Evolutionary conservation across 1,140 invertebrate genomes (phyloP).

Genomic region (Mesaphorura yosii): DNA sequence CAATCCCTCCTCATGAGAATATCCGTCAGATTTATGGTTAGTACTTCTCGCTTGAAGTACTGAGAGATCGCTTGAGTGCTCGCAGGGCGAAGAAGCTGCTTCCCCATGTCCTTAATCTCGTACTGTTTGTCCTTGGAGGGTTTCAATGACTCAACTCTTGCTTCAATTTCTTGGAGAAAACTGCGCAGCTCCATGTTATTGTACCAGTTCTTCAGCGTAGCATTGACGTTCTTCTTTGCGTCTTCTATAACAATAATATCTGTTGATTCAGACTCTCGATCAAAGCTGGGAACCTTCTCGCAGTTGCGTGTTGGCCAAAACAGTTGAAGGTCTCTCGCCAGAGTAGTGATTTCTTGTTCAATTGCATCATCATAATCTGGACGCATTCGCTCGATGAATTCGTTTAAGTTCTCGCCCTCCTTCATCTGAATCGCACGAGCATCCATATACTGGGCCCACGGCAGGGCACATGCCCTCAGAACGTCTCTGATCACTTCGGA

Average conservation of each 20-base stretch:
- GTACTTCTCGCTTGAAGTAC: not conserved
- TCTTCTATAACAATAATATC: not conserved
- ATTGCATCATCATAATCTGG: conserved; percentile 4
- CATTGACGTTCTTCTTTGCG: not conserved
- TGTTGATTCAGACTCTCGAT: too few species aligned
- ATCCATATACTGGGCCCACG: conserved; percentile 2
- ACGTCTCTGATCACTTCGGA: not conserved
- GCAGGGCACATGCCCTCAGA: not conserved
- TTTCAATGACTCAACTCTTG: not conserved
- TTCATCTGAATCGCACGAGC: not conserved
- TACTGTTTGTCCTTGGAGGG: not conserved
- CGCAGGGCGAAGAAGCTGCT: not conserved
- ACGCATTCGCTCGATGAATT: not conserved
- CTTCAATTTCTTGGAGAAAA: not conserved
- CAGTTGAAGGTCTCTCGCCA: not conserved
- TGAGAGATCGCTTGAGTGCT: too few species aligned
- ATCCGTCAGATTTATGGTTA: not conserved
- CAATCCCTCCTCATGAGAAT: not conserved
- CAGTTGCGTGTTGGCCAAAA: conserved; percentile 1
- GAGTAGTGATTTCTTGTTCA: not conserved
- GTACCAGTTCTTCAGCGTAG: conserved; percentile 6
- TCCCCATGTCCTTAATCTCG: not conserved
- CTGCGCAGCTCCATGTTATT: not conserved
- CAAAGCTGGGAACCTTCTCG: too few species aligned
- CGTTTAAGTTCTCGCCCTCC: not conserved